A percentile compares a stretch with the other conserved stretches of the same genome.
Conservation (phyloP, 2,888 invertebrate species). For the Cheiracanthium punctorium region DNA sequence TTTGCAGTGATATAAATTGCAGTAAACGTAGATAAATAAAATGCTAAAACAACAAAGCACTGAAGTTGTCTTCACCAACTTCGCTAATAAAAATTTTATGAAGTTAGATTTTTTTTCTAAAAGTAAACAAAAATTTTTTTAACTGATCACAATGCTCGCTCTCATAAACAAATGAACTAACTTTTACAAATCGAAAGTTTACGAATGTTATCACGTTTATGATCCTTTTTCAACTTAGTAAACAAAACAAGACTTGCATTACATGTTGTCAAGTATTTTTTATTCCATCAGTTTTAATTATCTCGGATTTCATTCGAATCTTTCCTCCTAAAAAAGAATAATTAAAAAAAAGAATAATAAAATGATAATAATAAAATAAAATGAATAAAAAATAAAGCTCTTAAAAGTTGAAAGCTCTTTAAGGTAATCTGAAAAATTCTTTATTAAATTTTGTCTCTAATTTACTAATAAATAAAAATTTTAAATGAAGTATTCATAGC, state of each 20-base stretch:
- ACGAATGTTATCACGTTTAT: not conserved
- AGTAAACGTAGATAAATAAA: too few relatives aligned
- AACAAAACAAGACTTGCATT: not conserved
- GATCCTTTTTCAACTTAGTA: not conserved
- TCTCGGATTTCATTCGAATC: not conserved
- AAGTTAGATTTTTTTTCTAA: too few relatives aligned
- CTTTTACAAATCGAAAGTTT: too few relatives aligned
- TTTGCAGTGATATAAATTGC: too few relatives aligned
- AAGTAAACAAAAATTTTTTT: too few relatives aligned
- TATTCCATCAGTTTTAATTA: not conserved
- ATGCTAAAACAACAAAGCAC: too few relatives aligned
- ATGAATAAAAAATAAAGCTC: not conserved
- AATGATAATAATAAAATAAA: too few relatives aligned
- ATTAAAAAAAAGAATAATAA: too few relatives aligned
- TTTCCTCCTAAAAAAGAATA: not conserved
- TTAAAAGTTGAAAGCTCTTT: conserved; percentile 20
- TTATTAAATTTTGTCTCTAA: conserved; percentile 61
- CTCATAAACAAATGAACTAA: too few relatives aligned
- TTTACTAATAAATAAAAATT: conserved; percentile 53
- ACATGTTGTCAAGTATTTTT: not conserved
- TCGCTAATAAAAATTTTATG: too few relatives aligned
- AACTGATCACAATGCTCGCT: too few relatives aligned
- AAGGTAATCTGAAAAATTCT: conserved; percentile 28
- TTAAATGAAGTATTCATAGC: conserved; percentile 20
- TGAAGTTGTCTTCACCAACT: too few relatives aligned